These are phyloP conservation scores for Callorhinus ursinus DNA, from an alignment of 2,113 vertebrate species.

Conservation along the genomic window DNA sequence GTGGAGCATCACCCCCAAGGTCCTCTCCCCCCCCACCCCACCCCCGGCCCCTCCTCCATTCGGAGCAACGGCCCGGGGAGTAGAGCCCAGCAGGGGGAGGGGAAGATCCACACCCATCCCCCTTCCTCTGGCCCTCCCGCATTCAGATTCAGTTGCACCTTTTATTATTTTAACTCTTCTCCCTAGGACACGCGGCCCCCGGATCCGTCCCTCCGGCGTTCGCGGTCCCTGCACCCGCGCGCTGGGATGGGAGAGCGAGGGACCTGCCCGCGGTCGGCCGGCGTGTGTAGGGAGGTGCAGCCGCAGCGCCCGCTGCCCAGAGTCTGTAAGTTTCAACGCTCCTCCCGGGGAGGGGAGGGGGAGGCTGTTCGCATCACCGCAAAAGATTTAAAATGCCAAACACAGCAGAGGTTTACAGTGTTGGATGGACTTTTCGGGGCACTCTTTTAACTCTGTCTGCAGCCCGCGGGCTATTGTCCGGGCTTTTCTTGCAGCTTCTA, in stretches of 20 bases:
- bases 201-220: not conserved
- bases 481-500: not conserved
- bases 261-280: not conserved
- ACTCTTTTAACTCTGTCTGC: not conserved
- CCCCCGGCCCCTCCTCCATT: not conserved
- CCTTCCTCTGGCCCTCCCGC: not conserved
- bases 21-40: not conserved
- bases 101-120: not conserved
- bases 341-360: not conserved
- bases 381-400: not conserved
- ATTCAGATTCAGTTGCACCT: slow-evolving; percentile 36
- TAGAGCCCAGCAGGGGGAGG: not conserved
- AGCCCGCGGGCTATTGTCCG: not conserved
- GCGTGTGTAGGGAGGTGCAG: not conserved
- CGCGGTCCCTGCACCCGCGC: not conserved
- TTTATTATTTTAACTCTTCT: slow-evolving; percentile 45
- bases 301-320: not conserved
- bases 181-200: not conserved
- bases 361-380: not conserved
- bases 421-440: not conserved
- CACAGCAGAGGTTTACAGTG: not conserved
- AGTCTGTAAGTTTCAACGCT: slow-evolving; percentile 68
- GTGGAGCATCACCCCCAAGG: not conserved
- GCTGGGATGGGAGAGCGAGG: slow-evolving; percentile 21
- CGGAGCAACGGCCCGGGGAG: not conserved